A percentile compares a stretch with the other conserved stretches of the same genome.
phyloP scores from a whole-genome alignment of 1,140 invertebrate species.

The Halyomorpha halys region DNA sequence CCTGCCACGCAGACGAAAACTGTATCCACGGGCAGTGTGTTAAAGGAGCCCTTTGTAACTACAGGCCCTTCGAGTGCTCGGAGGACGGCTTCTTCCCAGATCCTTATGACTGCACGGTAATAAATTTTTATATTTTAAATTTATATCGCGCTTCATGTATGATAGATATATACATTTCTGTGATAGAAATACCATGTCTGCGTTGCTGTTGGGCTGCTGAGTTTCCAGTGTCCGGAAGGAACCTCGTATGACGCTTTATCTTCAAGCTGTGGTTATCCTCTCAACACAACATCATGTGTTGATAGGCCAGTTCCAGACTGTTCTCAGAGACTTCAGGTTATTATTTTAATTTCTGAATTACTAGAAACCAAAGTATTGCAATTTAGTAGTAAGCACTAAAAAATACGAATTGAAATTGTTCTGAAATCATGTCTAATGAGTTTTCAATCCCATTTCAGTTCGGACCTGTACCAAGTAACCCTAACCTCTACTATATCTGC shows the following conservation, averaged over 20 bases:
- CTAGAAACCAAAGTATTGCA: no score
- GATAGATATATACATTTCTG: not conserved
- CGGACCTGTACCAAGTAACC: no score
- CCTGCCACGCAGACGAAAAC: not conserved
- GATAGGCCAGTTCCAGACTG: not conserved
- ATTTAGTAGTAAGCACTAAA: no score
- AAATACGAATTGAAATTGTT: no score
- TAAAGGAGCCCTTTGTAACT: slow-evolving; percentile 5
- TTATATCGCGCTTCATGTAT: not conserved
- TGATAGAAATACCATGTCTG: not conserved
- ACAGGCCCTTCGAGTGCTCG: slow-evolving; percentile 1
- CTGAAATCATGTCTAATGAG: no score
- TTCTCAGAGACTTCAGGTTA: not conserved
- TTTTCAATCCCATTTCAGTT: no score
- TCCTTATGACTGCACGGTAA: slow-evolving; percentile 18
- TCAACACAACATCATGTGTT: not conserved
- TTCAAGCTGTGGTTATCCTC: not conserved
- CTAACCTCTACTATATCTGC: no score
- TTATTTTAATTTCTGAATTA: no score
- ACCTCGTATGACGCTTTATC: not conserved
- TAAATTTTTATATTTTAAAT: not conserved
- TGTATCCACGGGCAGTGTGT: slow-evolving; percentile 3
- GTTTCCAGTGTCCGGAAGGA: not conserved
- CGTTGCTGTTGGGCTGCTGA: not conserved
- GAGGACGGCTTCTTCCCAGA: slow-evolving; percentile 12